Evolutionary conservation across 2,888 invertebrate genomes (phyloP).

Genomic region (Xylota sylvarum): DNA sequence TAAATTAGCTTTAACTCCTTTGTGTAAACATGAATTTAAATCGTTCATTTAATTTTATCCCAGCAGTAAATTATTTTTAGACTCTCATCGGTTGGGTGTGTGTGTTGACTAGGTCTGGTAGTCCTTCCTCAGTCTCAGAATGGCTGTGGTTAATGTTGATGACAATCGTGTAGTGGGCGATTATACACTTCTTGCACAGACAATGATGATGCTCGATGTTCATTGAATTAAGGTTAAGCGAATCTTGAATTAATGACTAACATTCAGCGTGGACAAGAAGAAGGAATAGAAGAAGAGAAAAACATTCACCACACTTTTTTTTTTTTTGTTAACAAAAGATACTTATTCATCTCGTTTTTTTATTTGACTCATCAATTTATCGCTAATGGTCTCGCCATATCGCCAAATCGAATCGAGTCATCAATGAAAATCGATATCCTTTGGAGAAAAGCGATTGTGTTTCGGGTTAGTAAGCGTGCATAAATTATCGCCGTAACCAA

Average conservation of each 20-base stretch:
- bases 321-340: slow-evolving; percentile 20
- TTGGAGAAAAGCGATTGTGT: slow-evolving; percentile 36
- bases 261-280: background rate
- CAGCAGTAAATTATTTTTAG: slow-evolving; percentile 72
- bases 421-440: slow-evolving; percentile 64
- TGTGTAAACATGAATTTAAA: slow-evolving; percentile 79
- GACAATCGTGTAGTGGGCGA: slow-evolving; percentile 62
- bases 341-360: slow-evolving; percentile 19
- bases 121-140: no score
- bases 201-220: slow-evolving; percentile 20
- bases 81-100: slow-evolving; percentile 42
- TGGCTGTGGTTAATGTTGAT: slow-evolving; percentile 38
- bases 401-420: slow-evolving; percentile 58
- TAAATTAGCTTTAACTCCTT: slow-evolving; percentile 79
- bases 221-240: slow-evolving; percentile 38
- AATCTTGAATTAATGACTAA: slow-evolving; percentile 39
- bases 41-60: slow-evolving; percentile 77
- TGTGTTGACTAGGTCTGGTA: no score
- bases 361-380: slow-evolving; percentile 68
- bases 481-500: slow-evolving; percentile 63
- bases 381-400: slow-evolving; percentile 49
- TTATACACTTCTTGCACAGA: slow-evolving; percentile 14
- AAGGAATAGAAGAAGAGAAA: background rate
- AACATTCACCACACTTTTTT: background rate
- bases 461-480: slow-evolving; percentile 36